Evolutionary conservation across 2,113 vertebrate species (phyloP).

Genomic region (Passer domesticus): DNA sequence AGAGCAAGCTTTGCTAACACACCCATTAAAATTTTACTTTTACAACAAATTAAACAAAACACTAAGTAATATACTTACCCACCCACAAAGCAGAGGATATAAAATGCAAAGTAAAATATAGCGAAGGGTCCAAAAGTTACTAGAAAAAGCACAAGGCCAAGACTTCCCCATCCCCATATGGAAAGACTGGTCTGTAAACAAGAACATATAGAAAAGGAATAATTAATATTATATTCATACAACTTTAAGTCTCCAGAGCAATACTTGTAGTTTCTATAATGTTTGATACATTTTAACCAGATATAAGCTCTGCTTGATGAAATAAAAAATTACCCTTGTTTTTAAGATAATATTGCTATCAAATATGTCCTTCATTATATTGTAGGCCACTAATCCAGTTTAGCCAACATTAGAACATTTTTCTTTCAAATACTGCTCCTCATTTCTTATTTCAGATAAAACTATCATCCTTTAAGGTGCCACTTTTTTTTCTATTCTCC

Average conservation of each 20-base stretch:
- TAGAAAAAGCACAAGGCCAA: conserved; percentile 93
- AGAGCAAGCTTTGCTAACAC: background rate
- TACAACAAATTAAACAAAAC: background rate
- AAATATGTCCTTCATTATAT: background rate
- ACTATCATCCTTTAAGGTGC: background rate
- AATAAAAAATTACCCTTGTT: background rate
- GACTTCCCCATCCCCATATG: conserved; percentile 98
- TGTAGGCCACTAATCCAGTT: background rate
- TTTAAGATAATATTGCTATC: background rate
- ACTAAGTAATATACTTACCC: conserved; percentile 83
- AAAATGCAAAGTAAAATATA: conserved; percentile 98
- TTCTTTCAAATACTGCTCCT: background rate
- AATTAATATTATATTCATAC: background rate
- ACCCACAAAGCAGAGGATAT: conserved; percentile 96
- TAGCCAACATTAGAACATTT: background rate
- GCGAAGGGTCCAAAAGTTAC: conserved; percentile 97
- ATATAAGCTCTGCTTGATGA: background rate
- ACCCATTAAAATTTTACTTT: background rate
- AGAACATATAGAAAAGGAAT: conserved; percentile 31
- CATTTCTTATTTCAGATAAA: background rate
- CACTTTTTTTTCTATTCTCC: background rate
- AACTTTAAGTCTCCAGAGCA: background rate
- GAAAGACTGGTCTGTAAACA: conserved; percentile 91
- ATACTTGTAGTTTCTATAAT: background rate
- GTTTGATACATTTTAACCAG: background rate